These are phyloP conservation scores for Cliona cf. orientalis DNA, from an alignment of 37 sponge, comb jelly and placozoan genomes.

Conservation along the genomic window DNA sequence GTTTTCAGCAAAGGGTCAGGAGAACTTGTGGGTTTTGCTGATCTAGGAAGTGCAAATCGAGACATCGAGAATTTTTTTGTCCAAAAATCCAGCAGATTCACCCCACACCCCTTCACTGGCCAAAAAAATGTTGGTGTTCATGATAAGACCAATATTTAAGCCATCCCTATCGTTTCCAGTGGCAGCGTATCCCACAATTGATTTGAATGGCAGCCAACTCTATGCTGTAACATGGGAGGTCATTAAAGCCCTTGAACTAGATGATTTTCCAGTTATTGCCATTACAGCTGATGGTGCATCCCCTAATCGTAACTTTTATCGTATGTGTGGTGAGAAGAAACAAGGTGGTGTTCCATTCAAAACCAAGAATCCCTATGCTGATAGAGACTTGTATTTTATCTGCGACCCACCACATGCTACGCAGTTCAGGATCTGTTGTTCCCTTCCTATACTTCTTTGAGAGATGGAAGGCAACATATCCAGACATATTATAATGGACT, in stretches of 20 bases:
- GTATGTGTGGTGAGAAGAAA: not conserved
- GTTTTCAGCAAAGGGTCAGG: not conserved
- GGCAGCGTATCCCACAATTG: not conserved
- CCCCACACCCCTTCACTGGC: not conserved
- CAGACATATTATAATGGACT: too few species aligned
- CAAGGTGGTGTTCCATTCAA: not conserved
- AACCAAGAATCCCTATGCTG: conserved; percentile 18
- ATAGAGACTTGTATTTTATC: not conserved
- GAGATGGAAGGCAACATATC: too few species aligned
- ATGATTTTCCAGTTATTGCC: not conserved
- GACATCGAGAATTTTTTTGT: not conserved
- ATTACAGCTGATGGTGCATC: conserved; percentile 17
- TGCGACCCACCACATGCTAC: too few species aligned
- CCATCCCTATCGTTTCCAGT: conserved; percentile 12
- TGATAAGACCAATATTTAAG: conserved; percentile 18
- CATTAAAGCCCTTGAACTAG: conserved; percentile 16
- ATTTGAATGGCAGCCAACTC: not conserved
- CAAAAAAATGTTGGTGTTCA: conserved; percentile 13
- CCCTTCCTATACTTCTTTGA: too few species aligned
- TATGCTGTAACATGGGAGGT: conserved; percentile 15
- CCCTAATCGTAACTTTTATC: conserved; percentile 10
- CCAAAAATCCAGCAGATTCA: not conserved
- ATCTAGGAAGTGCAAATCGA: conserved; percentile 11
- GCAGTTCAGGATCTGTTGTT: too few species aligned
- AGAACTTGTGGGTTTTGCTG: not conserved